Conservation (phyloP, 2,888 invertebrate genomes). For the Clivina fossor region DNA sequence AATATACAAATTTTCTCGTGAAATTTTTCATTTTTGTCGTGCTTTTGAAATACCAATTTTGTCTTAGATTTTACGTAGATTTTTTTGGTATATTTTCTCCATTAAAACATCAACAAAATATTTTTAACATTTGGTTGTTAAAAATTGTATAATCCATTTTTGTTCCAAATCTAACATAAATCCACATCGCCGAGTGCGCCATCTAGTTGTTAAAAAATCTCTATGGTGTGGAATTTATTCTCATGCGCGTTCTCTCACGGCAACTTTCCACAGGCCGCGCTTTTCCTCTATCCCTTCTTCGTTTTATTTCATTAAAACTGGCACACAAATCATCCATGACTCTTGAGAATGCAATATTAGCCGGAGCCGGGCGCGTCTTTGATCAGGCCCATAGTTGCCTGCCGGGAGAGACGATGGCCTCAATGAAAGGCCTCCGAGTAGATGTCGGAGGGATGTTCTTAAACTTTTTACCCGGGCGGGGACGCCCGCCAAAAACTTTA, state of each 20-base stretch:
- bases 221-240: conserved; percentile 34
- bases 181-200: neutral
- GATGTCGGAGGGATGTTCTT: neutral
- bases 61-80: no score
- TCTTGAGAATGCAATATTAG: conserved; percentile 51
- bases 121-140: neutral
- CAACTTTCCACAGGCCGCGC: conserved; percentile 12
- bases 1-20: no score
- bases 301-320: conserved; percentile 47
- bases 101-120: no score
- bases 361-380: no score
- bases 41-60: no score
- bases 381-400: conserved; percentile 44
- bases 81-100: no score
- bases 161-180: no score
- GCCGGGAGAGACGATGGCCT: conserved; percentile 32
- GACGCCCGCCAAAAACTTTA: no score
- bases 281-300: no score
- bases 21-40: no score
- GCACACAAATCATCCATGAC: conserved; percentile 51
- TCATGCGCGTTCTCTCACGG: conserved; percentile 18
- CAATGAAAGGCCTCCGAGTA: neutral
- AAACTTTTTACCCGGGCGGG: conserved; percentile 28
- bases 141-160: no score
- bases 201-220: conserved; percentile 14